Percentiles rank a stretch among this genome's conserved stretches.
These are phyloP conservation scores for Drosophila monieri DNA, from an alignment of 2,888 invertebrate species.

Conservation along the genomic window DNA sequence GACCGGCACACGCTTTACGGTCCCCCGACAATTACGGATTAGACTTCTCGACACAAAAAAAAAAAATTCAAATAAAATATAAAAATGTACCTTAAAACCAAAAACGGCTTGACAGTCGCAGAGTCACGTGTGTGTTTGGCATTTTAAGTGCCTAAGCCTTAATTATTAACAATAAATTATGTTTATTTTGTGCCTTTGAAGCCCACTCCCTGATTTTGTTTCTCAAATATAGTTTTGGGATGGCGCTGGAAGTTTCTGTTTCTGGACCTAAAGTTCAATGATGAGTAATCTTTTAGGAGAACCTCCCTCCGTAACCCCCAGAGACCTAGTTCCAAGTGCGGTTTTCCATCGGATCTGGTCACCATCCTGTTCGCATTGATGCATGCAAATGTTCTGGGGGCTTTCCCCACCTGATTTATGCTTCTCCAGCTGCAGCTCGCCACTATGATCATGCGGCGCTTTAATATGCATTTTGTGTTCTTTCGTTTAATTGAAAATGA, in stretches of 20 bases:
- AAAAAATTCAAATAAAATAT: not conserved
- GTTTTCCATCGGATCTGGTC: constrained; percentile 23
- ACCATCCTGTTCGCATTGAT: constrained; percentile 42
- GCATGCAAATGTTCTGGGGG: constrained; percentile 33
- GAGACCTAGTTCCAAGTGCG: not conserved
- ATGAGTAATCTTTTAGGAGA: not conserved
- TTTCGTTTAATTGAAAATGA: not conserved
- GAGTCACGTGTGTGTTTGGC: constrained; percentile 54
- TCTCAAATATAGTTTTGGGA: constrained; percentile 21
- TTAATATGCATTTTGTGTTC: too few species aligned
- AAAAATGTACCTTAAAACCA: not conserved
- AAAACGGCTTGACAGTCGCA: constrained; percentile 31
- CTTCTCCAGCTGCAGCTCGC: not conserved
- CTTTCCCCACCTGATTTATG: constrained; percentile 18
- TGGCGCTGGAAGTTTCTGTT: not conserved
- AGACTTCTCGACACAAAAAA: not conserved
- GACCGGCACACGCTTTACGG: constrained; percentile 1
- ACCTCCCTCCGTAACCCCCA: too few species aligned
- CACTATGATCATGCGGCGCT: too few species aligned
- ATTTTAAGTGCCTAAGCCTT: constrained; percentile 52
- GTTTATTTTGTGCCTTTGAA: constrained; percentile 51
- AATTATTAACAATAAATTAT: constrained; percentile 73
- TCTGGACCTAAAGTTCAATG: not conserved
- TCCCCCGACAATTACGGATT: not conserved
- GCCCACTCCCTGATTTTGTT: constrained; percentile 4